phyloP scores from a whole-genome alignment of 1,140 invertebrate species.

The Zaprionus africanus region DNA sequence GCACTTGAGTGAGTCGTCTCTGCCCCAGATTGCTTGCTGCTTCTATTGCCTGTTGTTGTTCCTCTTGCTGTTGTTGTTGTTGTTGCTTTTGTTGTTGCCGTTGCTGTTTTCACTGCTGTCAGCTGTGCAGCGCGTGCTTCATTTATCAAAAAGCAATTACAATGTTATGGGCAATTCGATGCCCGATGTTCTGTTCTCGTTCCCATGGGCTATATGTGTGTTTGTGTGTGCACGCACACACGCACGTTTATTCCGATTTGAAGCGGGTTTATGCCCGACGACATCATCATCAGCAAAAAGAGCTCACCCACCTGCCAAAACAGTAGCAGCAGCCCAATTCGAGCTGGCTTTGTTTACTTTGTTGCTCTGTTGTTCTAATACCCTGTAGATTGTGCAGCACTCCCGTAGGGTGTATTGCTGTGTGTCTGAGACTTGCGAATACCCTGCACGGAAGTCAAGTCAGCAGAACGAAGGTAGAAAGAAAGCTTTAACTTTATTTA shows the following conservation, averaged over 20 bases:
- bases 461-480: too few relatives aligned
- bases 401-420: not conserved
- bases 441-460: not conserved
- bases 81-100: not conserved
- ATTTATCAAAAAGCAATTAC: constrained; percentile 82
- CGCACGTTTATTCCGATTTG: not conserved
- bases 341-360: constrained; percentile 17
- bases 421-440: not conserved
- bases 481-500: too few relatives aligned
- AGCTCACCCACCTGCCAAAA: constrained; percentile 58
- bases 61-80: not conserved
- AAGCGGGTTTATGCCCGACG: constrained; percentile 23
- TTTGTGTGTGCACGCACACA: constrained; percentile 1
- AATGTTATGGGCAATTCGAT: constrained; percentile 74
- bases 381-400: not conserved
- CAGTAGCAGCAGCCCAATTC: constrained; percentile 31
- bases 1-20: constrained; percentile 70
- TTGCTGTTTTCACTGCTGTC: constrained; percentile 63
- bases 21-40: constrained; percentile 29
- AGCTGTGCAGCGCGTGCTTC: constrained; percentile 79
- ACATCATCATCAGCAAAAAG: constrained; percentile 16
- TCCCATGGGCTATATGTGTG: constrained; percentile 42
- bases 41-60: constrained; percentile 9
- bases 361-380: constrained; percentile 6
- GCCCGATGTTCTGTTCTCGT: constrained; percentile 44